These are phyloP conservation scores for Smithornis capensis DNA, from an alignment of 2,113 vertebrate species.

Conservation along the genomic window DNA sequence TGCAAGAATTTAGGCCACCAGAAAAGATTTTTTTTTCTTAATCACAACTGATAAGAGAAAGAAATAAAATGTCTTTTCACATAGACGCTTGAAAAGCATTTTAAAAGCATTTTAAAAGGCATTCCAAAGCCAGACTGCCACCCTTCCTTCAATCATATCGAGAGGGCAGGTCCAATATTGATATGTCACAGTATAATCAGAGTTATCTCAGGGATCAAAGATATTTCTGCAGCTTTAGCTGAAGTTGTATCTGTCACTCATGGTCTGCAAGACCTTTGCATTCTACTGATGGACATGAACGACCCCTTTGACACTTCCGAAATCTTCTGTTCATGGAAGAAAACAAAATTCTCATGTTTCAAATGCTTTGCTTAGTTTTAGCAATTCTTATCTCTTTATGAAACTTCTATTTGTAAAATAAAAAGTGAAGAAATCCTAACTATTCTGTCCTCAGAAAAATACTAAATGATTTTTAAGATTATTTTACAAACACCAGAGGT, in stretches of 20 bases:
- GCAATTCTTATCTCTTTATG: background rate
- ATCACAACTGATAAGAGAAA: background rate
- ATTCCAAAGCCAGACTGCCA: background rate
- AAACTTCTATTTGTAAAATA: background rate
- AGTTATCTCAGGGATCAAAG: background rate
- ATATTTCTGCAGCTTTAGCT: background rate
- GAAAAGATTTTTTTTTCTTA: background rate
- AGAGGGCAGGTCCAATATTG: background rate
- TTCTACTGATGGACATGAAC: background rate
- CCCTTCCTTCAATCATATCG: background rate
- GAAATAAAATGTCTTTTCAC: background rate
- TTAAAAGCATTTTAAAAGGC: background rate
- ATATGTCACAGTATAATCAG: background rate
- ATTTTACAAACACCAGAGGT: background rate
- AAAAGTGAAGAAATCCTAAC: background rate
- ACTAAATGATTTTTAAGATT: background rate
- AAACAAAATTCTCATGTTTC: background rate
- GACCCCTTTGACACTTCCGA: background rate
- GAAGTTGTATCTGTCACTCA: background rate
- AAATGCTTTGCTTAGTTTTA: background rate
- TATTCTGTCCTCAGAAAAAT: background rate
- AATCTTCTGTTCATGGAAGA: background rate
- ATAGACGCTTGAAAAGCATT: background rate
- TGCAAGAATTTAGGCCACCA: background rate
- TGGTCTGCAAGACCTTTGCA: background rate